Evolutionary conservation across 2,113 vertebrate genomes (phyloP).

Genomic region (Anarrhichthys ocellatus): DNA sequence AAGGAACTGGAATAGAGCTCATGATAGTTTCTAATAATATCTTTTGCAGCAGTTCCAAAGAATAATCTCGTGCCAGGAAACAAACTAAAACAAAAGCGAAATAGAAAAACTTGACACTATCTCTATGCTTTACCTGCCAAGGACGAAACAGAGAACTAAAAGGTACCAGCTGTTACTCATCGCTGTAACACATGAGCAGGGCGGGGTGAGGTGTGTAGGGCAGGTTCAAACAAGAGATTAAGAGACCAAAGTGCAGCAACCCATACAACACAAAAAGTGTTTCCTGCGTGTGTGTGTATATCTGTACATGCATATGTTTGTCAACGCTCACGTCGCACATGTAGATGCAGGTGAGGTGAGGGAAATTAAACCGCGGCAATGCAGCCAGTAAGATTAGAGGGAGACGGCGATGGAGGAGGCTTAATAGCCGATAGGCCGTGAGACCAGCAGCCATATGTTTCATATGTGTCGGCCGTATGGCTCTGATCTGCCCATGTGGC

Average conservation of each 20-base stretch:
- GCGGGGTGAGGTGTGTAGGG: constrained; percentile 18
- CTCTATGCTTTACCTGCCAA: neutral
- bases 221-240: constrained; percentile 38
- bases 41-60: neutral
- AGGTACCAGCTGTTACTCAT: constrained; percentile 3
- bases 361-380: constrained; percentile 25
- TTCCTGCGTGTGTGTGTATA: neutral
- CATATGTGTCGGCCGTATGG: constrained; percentile 42
- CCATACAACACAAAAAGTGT: neutral
- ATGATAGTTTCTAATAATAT: neutral
- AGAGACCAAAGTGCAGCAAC: neutral
- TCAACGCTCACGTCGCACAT: neutral
- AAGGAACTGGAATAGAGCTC: constrained; percentile 6
- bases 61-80: constrained; percentile 3
- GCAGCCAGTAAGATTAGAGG: constrained; percentile 38
- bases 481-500: constrained; percentile 51
- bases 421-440: constrained; percentile 49
- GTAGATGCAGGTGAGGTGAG: neutral
- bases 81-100: constrained; percentile 13
- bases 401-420: constrained; percentile 20
- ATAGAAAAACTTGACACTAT: neutral
- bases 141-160: neutral
- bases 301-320: neutral
- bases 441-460: constrained; percentile 64
- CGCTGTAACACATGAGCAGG: constrained; percentile 1